phyloP scores from a whole-genome alignment of 2,113 vertebrate species.

The Malaclemys terrapin region DNA sequence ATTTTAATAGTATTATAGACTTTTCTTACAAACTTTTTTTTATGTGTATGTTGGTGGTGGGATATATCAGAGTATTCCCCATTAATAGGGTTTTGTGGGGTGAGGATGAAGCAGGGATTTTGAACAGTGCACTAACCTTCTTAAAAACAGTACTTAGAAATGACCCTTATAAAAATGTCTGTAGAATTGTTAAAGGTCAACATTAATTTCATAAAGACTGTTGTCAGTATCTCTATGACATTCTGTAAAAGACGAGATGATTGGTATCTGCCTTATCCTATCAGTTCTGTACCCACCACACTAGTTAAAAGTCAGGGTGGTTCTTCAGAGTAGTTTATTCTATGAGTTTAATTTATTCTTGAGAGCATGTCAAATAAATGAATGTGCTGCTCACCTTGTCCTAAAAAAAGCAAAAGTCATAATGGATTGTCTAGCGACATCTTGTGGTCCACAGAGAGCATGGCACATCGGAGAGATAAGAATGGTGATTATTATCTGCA shows the following conservation, averaged over 20 bases:
- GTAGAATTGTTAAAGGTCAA: background rate
- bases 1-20: constrained; percentile 53
- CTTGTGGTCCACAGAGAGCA: constrained; percentile 77
- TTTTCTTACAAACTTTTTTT: constrained; percentile 28
- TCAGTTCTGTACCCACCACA: background rate
- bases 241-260: background rate
- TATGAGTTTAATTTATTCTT: constrained; percentile 51
- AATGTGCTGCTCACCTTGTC: constrained; percentile 24
- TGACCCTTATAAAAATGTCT: background rate
- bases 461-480: constrained; percentile 5
- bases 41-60: background rate
- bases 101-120: background rate
- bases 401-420: constrained; percentile 66
- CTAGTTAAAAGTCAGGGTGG: constrained; percentile 40
- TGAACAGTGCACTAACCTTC: background rate
- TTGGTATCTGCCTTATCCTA: background rate
- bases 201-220: background rate
- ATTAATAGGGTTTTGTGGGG: background rate
- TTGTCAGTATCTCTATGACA: background rate
- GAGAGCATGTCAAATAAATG: constrained; percentile 52
- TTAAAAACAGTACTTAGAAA: constrained; percentile 8
- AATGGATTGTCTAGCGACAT: constrained; percentile 81
- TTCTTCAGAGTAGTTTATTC: background rate
- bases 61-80: constrained; percentile 32
- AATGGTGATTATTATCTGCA: background rate